Evolutionary conservation across 2,797 vertebrate species (phyloP).

Genomic region (Lindbergichthys nudifrons): DNA sequence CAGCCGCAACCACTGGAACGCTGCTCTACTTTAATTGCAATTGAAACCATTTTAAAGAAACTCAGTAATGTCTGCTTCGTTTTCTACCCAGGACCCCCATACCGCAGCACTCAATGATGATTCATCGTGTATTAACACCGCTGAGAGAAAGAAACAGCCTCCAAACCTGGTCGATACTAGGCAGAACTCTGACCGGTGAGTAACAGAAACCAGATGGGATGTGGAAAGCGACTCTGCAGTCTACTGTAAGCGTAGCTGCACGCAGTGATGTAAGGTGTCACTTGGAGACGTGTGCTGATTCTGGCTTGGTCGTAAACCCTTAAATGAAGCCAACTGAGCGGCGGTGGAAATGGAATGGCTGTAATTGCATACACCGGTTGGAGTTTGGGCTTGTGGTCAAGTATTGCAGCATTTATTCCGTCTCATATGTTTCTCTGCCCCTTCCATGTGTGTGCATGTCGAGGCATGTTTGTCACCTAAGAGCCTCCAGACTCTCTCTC

Average conservation of each 20-base stretch:
- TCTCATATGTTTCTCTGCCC: conserved; percentile 49
- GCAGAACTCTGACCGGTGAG: conserved; percentile 50
- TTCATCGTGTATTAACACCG: conserved; percentile 62
- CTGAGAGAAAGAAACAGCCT: conserved; percentile 46
- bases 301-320: conserved; percentile 61
- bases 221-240: conserved; percentile 39
- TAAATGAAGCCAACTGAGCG: conserved; percentile 60
- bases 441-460: conserved; percentile 25
- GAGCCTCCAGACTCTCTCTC: conserved; percentile 32
- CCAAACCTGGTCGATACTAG: conserved; percentile 49
- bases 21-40: conserved; percentile 60
- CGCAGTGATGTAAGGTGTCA: conserved; percentile 60
- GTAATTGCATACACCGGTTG: conserved; percentile 65
- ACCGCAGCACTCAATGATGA: conserved; percentile 44
- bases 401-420: conserved; percentile 58
- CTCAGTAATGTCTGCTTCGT: conserved; percentile 31
- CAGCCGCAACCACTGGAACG: conserved; percentile 59
- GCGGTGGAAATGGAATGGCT: conserved; percentile 48
- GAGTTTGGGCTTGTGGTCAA: conserved; percentile 64
- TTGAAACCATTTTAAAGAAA: conserved; percentile 59
- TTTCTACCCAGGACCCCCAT: conserved; percentile 22
- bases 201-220: conserved; percentile 74
- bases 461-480: conserved; percentile 45
- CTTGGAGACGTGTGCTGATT: conserved; percentile 55
- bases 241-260: conserved; percentile 31